Evolutionary conservation across 2,888 invertebrate genomes (phyloP).

Genomic region (Lithophane semibrunnea): DNA sequence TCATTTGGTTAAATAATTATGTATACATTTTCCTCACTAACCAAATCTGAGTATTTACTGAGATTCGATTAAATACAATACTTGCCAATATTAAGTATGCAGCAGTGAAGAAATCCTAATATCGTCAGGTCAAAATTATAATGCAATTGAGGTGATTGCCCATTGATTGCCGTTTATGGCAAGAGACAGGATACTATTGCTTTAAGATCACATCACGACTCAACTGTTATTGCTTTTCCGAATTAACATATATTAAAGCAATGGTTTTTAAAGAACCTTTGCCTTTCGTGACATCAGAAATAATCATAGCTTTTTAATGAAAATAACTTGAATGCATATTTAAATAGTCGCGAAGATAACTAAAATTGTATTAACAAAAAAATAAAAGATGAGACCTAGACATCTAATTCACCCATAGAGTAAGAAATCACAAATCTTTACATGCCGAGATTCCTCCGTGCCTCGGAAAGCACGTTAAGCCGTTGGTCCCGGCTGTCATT

Average conservation of each 20-base stretch:
- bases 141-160: constrained; percentile 30
- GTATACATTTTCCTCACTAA: neutral
- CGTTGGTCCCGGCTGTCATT: too few relatives aligned
- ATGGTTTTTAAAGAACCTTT: constrained; percentile 10
- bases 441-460: too few relatives aligned
- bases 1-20: neutral
- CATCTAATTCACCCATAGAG: neutral
- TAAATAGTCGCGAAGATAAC: neutral
- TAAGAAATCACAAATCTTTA: neutral
- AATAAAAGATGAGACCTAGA: neutral
- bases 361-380: neutral
- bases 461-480: too few relatives aligned
- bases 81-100: neutral
- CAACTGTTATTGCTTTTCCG: constrained; percentile 5
- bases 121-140: constrained; percentile 48
- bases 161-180: constrained; percentile 39
- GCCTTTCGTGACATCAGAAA: neutral
- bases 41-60: constrained; percentile 2
- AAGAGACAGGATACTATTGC: neutral
- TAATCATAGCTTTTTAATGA: neutral
- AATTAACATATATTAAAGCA: constrained; percentile 33
- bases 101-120: constrained; percentile 17
- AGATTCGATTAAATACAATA: neutral
- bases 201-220: constrained; percentile 22
- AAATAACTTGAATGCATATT: neutral